phyloP scores from a whole-genome alignment of 92 coral and sea anemone genomes.

The Phymanthus crucifer region DNA sequence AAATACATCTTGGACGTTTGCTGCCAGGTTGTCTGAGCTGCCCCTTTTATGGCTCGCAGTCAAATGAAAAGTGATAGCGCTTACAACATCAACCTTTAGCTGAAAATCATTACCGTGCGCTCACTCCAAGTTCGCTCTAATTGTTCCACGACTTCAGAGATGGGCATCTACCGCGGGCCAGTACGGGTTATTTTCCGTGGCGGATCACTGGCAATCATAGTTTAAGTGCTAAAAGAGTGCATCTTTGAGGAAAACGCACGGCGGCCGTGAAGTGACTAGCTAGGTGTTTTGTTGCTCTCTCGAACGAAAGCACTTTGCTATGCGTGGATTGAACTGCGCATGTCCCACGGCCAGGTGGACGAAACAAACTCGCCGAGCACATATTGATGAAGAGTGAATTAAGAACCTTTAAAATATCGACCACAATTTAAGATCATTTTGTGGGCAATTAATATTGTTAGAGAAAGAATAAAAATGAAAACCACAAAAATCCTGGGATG shows the following conservation, averaged over 20 bases:
- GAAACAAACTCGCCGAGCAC: neutral
- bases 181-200: neutral
- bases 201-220: neutral
- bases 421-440: neutral
- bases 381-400: neutral
- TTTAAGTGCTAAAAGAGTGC: neutral
- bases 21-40: conserved; percentile 25
- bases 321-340: neutral
- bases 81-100: neutral
- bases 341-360: neutral
- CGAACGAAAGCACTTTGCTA: neutral
- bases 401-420: neutral
- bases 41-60: neutral
- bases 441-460: neutral
- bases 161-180: neutral
- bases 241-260: neutral
- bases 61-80: neutral
- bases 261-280: neutral
- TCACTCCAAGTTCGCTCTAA: neutral
- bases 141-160: neutral
- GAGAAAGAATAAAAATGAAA: neutral
- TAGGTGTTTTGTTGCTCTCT: neutral
- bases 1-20: neutral
- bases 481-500: neutral
- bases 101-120: neutral